These are phyloP conservation scores for Drosophila bocqueti DNA, from an alignment of 1,140 invertebrate species.

Conservation along the genomic window DNA sequence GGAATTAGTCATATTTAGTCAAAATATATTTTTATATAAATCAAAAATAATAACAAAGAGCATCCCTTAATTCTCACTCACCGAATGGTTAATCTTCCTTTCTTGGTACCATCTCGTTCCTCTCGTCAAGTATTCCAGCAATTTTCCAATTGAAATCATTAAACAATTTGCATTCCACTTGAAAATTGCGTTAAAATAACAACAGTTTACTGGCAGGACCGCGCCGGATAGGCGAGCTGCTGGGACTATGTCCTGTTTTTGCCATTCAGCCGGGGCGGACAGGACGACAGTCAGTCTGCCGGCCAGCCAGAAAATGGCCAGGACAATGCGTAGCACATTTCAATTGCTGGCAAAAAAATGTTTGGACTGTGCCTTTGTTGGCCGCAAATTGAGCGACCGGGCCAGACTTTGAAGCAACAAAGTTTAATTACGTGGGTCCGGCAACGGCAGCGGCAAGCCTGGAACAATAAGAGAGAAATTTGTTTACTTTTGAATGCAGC, in stretches of 20 bases:
- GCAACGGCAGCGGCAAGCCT: conserved; percentile 7
- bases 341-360: conserved; percentile 78
- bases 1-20: neutral
- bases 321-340: conserved; percentile 72
- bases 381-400: conserved; percentile 76
- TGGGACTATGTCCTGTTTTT: conserved; percentile 57
- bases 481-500: conserved; percentile 61
- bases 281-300: conserved; percentile 12
- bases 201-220: conserved; percentile 76
- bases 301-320: conserved; percentile 30
- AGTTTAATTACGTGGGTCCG: conserved; percentile 73
- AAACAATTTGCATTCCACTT: conserved; percentile 85
- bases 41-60: neutral
- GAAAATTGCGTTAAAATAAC: conserved; percentile 84
- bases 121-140: conserved; percentile 80
- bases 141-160: conserved; percentile 85
- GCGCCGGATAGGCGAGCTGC: conserved; percentile 29
- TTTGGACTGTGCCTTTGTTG: conserved; percentile 73
- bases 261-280: conserved; percentile 29
- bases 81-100: conserved; percentile 32
- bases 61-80: neutral
- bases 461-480: conserved; percentile 57
- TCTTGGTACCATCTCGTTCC: conserved; percentile 56
- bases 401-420: conserved; percentile 76
- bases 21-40: neutral